These are phyloP conservation scores for Xiphophorus birchmanni DNA, from an alignment of 2,797 vertebrate genomes.

Conservation along the genomic window DNA sequence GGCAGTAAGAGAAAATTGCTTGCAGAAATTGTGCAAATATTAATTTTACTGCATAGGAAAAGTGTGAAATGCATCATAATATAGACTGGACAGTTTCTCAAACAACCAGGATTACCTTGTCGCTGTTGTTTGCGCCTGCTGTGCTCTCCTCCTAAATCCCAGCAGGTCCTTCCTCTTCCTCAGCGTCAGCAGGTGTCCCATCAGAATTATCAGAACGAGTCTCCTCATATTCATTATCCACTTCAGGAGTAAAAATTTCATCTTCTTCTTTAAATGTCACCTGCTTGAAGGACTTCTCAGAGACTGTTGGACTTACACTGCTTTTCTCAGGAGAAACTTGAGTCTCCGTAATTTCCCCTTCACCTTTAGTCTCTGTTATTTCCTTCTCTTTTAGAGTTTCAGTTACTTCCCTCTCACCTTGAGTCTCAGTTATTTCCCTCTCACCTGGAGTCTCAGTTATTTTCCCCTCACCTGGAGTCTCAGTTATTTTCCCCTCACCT, in stretches of 20 bases:
- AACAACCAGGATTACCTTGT: constrained; percentile 67
- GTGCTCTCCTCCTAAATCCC: constrained; percentile 34
- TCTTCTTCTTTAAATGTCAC: constrained; percentile 26
- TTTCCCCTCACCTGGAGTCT: constrained; percentile 30
- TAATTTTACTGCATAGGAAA: background rate
- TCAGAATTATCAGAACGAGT: constrained; percentile 30
- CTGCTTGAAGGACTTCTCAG: constrained; percentile 33
- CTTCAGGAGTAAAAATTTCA: constrained; percentile 30
- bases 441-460: constrained; percentile 21
- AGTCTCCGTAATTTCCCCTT: constrained; percentile 19
- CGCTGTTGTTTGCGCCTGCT: constrained; percentile 36
- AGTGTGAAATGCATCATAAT: constrained; percentile 6
- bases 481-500: too few species aligned
- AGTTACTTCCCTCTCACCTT: constrained; percentile 15
- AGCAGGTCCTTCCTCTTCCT: constrained; percentile 38
- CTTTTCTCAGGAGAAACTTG: constrained; percentile 35
- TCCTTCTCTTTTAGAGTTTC: constrained; percentile 33
- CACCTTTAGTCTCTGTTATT: constrained; percentile 21
- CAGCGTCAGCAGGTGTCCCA: constrained; percentile 26
- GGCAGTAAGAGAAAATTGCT: background rate
- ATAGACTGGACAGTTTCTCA: background rate
- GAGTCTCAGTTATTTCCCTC: constrained; percentile 7
- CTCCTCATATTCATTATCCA: constrained; percentile 36
- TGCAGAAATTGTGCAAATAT: background rate
- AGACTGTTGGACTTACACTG: constrained; percentile 30